phyloP scores from a whole-genome alignment of 2,888 invertebrate species.

The Hypercompe scribonia region DNA sequence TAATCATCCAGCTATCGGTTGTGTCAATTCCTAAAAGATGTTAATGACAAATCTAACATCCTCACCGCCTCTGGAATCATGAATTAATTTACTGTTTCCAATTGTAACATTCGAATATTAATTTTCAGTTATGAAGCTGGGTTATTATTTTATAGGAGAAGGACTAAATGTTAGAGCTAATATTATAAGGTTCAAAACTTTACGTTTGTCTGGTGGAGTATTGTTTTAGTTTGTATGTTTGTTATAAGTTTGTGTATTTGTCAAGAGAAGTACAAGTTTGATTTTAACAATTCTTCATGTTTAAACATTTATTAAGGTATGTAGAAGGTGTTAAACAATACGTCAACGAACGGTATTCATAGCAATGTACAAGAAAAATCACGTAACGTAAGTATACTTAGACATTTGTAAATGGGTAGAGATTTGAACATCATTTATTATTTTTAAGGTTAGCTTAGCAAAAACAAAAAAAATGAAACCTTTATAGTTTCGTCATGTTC shows the following conservation, averaged over 20 bases:
- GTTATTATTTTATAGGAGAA: constrained; percentile 19
- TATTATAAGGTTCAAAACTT: constrained; percentile 15
- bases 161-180: neutral
- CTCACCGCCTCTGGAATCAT: constrained; percentile 39
- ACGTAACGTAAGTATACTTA: neutral
- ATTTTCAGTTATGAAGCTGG: constrained; percentile 15
- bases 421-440: too few species aligned
- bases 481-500: too few species aligned
- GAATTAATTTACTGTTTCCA: constrained; percentile 41
- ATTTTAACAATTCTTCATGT: neutral
- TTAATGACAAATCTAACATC: constrained; percentile 49
- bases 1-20: constrained; percentile 9
- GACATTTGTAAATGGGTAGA: too few species aligned
- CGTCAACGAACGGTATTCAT: neutral
- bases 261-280: neutral
- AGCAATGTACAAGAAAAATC: neutral
- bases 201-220: neutral
- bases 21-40: constrained; percentile 20
- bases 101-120: constrained; percentile 27
- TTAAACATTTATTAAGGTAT: neutral
- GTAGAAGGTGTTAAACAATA: neutral
- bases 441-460: too few species aligned
- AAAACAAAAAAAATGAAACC: too few species aligned
- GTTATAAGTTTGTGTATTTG: constrained; percentile 1
- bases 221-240: neutral